Evolutionary conservation across 37 sponge, comb jelly and placozoan genomes (phyloP).

Genomic region (Agelas oroides): DNA sequence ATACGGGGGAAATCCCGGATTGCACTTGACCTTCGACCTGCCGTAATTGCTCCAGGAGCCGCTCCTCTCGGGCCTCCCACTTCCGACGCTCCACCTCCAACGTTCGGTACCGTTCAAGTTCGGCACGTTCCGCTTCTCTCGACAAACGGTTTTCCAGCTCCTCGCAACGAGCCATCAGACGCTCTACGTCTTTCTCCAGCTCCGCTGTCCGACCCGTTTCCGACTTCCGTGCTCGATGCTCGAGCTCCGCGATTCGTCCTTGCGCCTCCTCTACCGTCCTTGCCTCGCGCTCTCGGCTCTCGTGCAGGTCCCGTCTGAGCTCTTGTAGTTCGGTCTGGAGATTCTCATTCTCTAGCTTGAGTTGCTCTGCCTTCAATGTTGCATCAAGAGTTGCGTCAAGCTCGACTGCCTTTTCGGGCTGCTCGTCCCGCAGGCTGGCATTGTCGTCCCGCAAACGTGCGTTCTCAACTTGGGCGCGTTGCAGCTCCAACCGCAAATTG

Average conservation of each 20-base stretch:
- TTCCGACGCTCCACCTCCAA: too few relatives aligned
- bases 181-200: too few relatives aligned
- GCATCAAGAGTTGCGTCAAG: too few relatives aligned
- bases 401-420: background rate
- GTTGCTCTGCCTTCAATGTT: background rate
- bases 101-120: background rate
- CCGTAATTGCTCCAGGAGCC: background rate
- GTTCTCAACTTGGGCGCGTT: conserved; percentile 13
- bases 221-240: background rate
- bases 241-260: background rate
- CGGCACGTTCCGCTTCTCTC: background rate
- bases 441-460: background rate
- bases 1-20: too few relatives aligned
- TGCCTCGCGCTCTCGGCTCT: background rate
- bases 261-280: background rate
- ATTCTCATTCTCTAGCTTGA: background rate
- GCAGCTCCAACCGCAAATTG: background rate
- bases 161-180: too few relatives aligned
- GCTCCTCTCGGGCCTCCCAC: background rate
- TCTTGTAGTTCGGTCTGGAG: background rate
- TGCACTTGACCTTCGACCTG: background rate
- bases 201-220: background rate
- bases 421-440: background rate
- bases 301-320: background rate
- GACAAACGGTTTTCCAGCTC: background rate